A percentile compares a stretch with the other conserved stretches of the same genome.
phyloP scores from a whole-genome alignment of 2,797 vertebrate genomes.

The Schizopygopsis pylzovi region DNA sequence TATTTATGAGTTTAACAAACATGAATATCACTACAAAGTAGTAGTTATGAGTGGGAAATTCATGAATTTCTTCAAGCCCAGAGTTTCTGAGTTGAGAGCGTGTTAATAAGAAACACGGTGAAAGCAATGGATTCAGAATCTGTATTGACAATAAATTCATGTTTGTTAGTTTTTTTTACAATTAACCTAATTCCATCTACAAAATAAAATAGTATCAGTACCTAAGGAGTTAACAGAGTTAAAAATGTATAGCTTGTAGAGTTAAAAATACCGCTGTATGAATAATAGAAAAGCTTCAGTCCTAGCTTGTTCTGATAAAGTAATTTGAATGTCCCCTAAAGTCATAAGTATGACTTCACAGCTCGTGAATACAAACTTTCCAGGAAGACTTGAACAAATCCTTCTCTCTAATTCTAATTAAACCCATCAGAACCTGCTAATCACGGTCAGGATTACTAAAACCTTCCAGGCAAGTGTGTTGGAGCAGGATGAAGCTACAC shows the following conservation, averaged over 20 bases:
- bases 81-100: too few relatives aligned
- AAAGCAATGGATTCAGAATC: too few relatives aligned
- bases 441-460: neutral
- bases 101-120: neutral
- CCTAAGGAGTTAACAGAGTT: neutral
- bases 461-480: neutral
- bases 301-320: neutral
- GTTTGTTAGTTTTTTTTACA: neutral
- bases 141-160: neutral
- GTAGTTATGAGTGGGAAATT: too few relatives aligned
- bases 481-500: too few relatives aligned
- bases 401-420: neutral
- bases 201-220: neutral
- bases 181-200: too few relatives aligned
- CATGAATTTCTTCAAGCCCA: too few relatives aligned
- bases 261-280: neutral
- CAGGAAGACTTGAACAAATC: neutral
- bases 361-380: neutral
- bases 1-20: too few relatives aligned
- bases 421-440: neutral
- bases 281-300: neutral
- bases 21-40: too few relatives aligned
- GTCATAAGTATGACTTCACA: neutral
- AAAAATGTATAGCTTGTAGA: neutral
- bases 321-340: neutral